These are phyloP conservation scores for Nylanderia fulva DNA, from an alignment of 1,140 invertebrate genomes.

Conservation along the genomic window DNA sequence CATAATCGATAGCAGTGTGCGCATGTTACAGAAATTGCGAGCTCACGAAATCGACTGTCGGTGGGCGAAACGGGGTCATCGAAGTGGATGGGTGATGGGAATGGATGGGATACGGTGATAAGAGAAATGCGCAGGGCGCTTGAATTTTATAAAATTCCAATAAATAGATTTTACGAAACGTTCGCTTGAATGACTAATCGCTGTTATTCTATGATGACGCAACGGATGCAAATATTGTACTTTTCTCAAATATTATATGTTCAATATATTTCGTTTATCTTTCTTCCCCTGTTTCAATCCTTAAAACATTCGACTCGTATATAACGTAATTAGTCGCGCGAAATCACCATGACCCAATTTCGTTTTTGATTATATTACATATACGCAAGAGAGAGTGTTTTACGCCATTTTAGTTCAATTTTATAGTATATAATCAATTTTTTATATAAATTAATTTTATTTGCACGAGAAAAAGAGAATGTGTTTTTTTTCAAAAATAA, in stretches of 20 bases:
- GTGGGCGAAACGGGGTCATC: conserved; percentile 58
- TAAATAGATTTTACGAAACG: conserved; percentile 37
- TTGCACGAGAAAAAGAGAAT: neutral
- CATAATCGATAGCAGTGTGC: conserved; percentile 61
- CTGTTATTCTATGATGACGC: neutral
- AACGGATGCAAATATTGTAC: neutral
- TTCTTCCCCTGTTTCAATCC: neutral
- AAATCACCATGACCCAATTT: neutral
- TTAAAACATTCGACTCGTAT: neutral
- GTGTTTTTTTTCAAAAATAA: neutral
- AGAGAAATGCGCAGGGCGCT: neutral
- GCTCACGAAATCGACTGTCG: conserved; percentile 69
- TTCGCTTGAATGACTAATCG: conserved; percentile 10
- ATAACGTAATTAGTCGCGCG: neutral
- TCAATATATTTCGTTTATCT: neutral
- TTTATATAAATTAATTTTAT: neutral
- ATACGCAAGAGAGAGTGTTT: neutral
- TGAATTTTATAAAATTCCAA: conserved; percentile 53
- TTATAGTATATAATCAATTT: neutral
- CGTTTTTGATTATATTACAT: neutral
- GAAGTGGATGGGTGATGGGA: conserved; percentile 38
- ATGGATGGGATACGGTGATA: conserved; percentile 50
- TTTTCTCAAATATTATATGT: neutral
- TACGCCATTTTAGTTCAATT: neutral
- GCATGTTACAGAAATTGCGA: conserved; percentile 65